Evolutionary conservation across 2,797 vertebrate species (phyloP).

Genomic region (Mus caroli): DNA sequence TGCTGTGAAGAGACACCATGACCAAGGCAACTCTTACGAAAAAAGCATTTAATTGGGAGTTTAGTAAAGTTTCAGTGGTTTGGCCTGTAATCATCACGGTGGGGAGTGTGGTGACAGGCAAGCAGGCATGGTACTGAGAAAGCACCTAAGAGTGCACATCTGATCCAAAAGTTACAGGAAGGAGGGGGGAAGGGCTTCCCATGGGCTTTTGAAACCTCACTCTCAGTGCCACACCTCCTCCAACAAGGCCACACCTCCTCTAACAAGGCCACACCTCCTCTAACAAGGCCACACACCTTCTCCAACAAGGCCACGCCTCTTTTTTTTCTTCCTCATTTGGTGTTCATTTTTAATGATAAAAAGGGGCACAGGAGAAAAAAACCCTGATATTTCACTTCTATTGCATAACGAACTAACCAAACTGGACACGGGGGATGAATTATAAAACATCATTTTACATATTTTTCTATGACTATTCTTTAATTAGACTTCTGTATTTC

Average conservation of each 20-base stretch:
- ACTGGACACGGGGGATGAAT: constrained; percentile 87
- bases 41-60: background rate
- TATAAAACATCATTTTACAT: constrained; percentile 85
- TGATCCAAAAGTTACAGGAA: background rate
- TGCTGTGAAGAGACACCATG: background rate
- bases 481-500: constrained; percentile 85
- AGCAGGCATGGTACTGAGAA: background rate
- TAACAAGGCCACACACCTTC: too few species aligned
- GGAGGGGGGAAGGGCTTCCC: background rate
- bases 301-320: background rate
- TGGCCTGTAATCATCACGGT: background rate
- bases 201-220: background rate
- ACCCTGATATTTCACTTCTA: constrained; percentile 88
- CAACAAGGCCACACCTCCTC: background rate
- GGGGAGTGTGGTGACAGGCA: background rate
- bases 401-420: constrained; percentile 88
- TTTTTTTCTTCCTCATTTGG: constrained; percentile 73
- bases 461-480: constrained; percentile 87
- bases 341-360: constrained; percentile 88
- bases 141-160: background rate
- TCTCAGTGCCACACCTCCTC: background rate
- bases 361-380: constrained; percentile 85
- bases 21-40: background rate
- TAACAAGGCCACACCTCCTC: background rate
- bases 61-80: background rate